Evolutionary conservation across 2,113 vertebrate species (phyloP).

Genomic region (Lichenostomus cassidix): DNA sequence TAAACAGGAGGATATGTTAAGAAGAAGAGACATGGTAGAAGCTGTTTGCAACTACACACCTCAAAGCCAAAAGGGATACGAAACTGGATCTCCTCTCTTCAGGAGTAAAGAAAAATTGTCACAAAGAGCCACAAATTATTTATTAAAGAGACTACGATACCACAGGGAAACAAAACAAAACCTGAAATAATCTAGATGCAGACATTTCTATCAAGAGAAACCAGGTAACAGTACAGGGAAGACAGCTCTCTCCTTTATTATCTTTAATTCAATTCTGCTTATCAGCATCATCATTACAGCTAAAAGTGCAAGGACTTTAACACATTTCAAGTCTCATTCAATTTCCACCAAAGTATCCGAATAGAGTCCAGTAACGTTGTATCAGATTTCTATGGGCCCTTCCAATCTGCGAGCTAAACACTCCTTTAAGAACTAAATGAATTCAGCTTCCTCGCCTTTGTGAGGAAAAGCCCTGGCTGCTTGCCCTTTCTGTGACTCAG

Average conservation of each 20-base stretch:
- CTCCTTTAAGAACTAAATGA: neutral
- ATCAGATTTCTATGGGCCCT: neutral
- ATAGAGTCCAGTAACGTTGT: neutral
- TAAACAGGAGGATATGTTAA: neutral
- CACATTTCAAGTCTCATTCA: neutral
- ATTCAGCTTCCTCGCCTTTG: neutral
- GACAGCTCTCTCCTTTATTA: neutral
- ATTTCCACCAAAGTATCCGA: neutral
- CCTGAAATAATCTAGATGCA: slow-evolving; percentile 11
- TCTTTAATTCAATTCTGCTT: slow-evolving; percentile 16
- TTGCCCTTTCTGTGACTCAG: slow-evolving; percentile 12
- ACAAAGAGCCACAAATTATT: slow-evolving; percentile 54
- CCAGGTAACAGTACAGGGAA: neutral
- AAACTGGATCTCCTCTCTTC: slow-evolving; percentile 28
- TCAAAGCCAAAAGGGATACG: neutral
- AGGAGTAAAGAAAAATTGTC: slow-evolving; percentile 22
- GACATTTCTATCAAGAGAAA: neutral
- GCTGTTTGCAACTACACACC: neutral
- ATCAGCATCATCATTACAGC: neutral
- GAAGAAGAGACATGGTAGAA: neutral
- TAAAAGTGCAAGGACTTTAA: slow-evolving; percentile 16
- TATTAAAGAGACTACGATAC: slow-evolving; percentile 34
- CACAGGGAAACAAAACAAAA: slow-evolving; percentile 34
- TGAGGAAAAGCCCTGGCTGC: neutral
- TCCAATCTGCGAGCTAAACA: neutral